phyloP scores from a whole-genome alignment of 2,113 vertebrate genomes.

The Myanophis thanlyinensis region DNA sequence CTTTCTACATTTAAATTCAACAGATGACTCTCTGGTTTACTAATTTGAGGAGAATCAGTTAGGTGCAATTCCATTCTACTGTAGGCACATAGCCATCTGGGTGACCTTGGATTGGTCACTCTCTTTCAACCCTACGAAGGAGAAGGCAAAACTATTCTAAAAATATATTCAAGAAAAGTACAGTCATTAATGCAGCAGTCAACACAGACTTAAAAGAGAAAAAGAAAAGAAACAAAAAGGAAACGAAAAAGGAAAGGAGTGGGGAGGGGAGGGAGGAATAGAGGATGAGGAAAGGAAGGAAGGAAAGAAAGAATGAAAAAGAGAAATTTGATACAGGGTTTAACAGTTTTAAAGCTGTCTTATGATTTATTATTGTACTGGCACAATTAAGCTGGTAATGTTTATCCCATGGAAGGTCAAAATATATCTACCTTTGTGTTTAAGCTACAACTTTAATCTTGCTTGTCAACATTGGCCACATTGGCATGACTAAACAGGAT shows the following conservation, averaged over 20 bases:
- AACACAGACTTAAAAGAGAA: neutral
- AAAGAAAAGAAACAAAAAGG: neutral
- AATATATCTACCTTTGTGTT: neutral
- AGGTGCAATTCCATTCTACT: neutral
- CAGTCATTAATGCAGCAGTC: neutral
- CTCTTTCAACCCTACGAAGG: neutral
- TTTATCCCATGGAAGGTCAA: neutral
- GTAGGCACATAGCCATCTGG: neutral
- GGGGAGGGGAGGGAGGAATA: too few species aligned
- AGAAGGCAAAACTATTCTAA: neutral
- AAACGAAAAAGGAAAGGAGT: too few species aligned
- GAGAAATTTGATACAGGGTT: neutral
- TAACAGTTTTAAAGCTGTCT: neutral
- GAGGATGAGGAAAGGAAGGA: too few species aligned
- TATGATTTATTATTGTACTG: neutral
- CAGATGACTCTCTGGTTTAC: neutral
- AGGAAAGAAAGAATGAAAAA: neutral
- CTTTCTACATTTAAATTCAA: neutral
- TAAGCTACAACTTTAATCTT: neutral
- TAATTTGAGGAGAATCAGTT: neutral
- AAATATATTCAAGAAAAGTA: neutral
- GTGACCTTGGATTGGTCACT: neutral
- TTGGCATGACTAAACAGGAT: neutral
- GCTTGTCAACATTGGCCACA: neutral
- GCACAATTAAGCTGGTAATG: neutral